Base-by-base conservation (phyloP, 2,113 vertebrate genomes). In the Percopsis transmontana region DNA sequence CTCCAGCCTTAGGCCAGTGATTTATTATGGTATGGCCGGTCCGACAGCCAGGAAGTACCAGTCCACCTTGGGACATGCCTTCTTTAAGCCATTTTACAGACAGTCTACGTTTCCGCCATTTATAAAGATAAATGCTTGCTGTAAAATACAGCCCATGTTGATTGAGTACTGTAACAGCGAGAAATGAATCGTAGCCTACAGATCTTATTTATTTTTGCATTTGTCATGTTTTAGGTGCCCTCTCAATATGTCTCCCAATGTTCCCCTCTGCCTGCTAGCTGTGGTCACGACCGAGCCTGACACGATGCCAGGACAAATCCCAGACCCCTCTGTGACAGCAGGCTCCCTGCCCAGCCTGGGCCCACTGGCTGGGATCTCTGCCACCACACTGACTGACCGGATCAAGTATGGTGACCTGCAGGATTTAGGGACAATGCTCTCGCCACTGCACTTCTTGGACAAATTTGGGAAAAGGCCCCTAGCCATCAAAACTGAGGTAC, bases 291-390 rank as follows among this genome's bases (percentile, higher is more conserved):
- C 87, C 59, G 76, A 85, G 85, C 70, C 88, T 95, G 94, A 94
- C 93, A 91, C 95, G 94, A 98, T 98, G 96, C 96, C 96, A 85
- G 96, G 96, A 89, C 96, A 95, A 94, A 96, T 98, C 83, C 96
- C 95, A 14, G 96, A 98, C 89, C 95, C 95, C 79, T 94, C 95
- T 0, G 91, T 98, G 91, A 94, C 96, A 20, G 94, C 96, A 0
- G 96, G 95, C 33, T 93, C 95, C 2, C 90, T 97, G 90, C 95
- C 96, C 66, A 95, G 95, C 76, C 92, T 98, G 0, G 95, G 96
- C 24, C 94, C 94, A 0, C 83, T 98, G 81, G 94, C 94, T 0
- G 95, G 95, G 68, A 94, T 98, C 75, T 93, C 96, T 3, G 90
- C 95, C 91, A 93, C 95, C 0, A 93, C 95, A 19, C 89, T 98